Base-by-base conservation (phyloP, 2,797 vertebrate species). In the Cyclura pinguis region DNA sequence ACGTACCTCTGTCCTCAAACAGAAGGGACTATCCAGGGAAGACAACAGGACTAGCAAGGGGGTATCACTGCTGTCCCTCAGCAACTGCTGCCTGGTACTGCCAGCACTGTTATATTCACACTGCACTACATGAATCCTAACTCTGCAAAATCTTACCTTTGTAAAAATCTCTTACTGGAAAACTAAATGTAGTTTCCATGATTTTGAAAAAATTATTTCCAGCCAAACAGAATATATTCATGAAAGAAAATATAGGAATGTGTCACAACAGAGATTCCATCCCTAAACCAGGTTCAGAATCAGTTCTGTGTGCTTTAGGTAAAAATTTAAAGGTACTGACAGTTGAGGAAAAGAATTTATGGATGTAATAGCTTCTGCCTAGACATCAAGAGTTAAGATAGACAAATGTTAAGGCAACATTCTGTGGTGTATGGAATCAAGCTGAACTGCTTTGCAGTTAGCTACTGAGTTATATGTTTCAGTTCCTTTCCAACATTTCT, bases 401-500 rank as follows among this genome's bases (percentile, higher is more conserved):
- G 35, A 24, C 24, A 14, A 7, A 86, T 86, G 50, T 91, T 50
- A 67, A 84, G 74, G 42, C 32, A 89, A 22, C 35, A 29, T 89
- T 73, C 38, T 67, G 27, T 74, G 72, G 64, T 62, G 13, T 42
- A 89, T 27, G 0, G 32, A 83, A 80, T 92, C 74, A 85, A 87
- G 87, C 87, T 14, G 2, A 32, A 82, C 22, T 64, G 8, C 27
- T 24, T 90, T 88, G 89, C 50, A 73, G 89, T 76, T 84, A 89
- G 35, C 1, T 77, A 80, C 67, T 57, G 38, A 91, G 93, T 91
- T 89, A 88, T 0, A 77, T 18, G 0, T 57, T 57, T 87, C 27
- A 55, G 24, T 72, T 87, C 84, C n/a, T 86, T 93, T 73, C 32
- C 82, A 35, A 74, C 50, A 88, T 87, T 69, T 50, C 52, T 4